Percentiles rank a stretch among this genome's conserved stretches.
phyloP scores from a whole-genome alignment of 1,140 invertebrate genomes.

The Diorhabda sublineata region DNA sequence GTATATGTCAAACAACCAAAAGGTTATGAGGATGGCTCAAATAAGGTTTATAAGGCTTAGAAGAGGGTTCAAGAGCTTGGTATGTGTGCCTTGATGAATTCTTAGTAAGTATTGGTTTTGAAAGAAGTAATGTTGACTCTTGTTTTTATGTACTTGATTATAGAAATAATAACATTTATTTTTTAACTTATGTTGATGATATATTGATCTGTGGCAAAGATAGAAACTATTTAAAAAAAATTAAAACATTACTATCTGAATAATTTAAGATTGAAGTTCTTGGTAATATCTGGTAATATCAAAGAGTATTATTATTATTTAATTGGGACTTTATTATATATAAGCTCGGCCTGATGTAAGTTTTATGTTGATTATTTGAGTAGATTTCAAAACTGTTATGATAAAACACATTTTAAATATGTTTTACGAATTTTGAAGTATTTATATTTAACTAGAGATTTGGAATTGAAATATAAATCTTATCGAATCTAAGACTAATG shows the following conservation, averaged over 20 bases:
- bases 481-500: constrained; percentile 31
- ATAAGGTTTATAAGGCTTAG: too few relatives aligned
- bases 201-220: too few relatives aligned
- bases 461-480: constrained; percentile 16
- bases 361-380: not conserved
- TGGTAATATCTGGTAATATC: not conserved
- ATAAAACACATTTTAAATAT: constrained; percentile 45
- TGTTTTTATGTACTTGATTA: not conserved
- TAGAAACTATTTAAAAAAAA: too few relatives aligned
- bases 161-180: not conserved
- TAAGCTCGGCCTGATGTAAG: not conserved
- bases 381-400: constrained; percentile 40
- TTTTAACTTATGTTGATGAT: too few relatives aligned
- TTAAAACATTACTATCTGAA: not conserved
- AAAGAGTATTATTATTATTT: not conserved
- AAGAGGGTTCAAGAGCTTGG: too few relatives aligned
- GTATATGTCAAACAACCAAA: too few relatives aligned
- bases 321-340: not conserved
- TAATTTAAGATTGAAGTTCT: not conserved
- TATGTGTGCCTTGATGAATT: too few relatives aligned
- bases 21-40: too few relatives aligned
- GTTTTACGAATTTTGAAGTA: constrained; percentile 37
- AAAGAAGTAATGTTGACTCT: not conserved
- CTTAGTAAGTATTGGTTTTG: too few relatives aligned
- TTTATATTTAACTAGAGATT: constrained; percentile 39